Evolutionary conservation across 2,113 vertebrate species (phyloP), one percentile per base, ranked within the genome.

Genomic region (Gopherus evgoodei): DNA sequence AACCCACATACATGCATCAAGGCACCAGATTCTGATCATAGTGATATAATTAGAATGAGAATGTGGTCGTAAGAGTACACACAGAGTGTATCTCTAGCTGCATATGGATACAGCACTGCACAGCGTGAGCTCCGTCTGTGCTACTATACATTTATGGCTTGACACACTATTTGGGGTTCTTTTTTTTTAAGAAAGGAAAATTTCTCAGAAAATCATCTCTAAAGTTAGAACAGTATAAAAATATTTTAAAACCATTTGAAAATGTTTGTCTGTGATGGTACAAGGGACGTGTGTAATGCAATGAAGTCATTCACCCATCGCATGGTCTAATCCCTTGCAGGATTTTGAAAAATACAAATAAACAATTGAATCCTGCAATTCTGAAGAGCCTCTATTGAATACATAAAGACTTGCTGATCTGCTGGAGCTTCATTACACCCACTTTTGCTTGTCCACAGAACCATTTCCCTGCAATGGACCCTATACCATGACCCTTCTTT

Each of bases 381-480:
- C 95, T 93, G 91, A 96, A 97, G 95, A 91, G 92, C 96, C 95
- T 93, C 85, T 81, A 0, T 91, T 92, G 92, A 94, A 95, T 90
- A 88, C 14, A 50, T 95, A 94, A 97, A 98, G 90, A 85, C 78
- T 85, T 95, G 89, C 87, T 88, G 91, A 76, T 86, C 47, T 35
- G 81, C 65, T 72, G 56, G 50, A 79, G 42, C 65, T 88, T 89
- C 88, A 84, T 47, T 81, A 72, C 75, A 16, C 47, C 75, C 42
- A 50, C 79, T 90, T 94, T 93, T 91, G 88, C 93, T 85, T 56
- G 56, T 69, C 86, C 79, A 69, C 62, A 89, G 76, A 93, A 93
- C 65, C 50, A 86, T 90, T 88, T 94, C 78, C 92, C 93, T 84
- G 89, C 85, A 84, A 80, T 42, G 82, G 50, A 81, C 9, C 65